A percentile compares a stretch with the other conserved stretches of the same genome.
Evolutionary conservation across 2,113 vertebrate genomes (phyloP).

Genomic region (Dipodomys spectabilis): DNA sequence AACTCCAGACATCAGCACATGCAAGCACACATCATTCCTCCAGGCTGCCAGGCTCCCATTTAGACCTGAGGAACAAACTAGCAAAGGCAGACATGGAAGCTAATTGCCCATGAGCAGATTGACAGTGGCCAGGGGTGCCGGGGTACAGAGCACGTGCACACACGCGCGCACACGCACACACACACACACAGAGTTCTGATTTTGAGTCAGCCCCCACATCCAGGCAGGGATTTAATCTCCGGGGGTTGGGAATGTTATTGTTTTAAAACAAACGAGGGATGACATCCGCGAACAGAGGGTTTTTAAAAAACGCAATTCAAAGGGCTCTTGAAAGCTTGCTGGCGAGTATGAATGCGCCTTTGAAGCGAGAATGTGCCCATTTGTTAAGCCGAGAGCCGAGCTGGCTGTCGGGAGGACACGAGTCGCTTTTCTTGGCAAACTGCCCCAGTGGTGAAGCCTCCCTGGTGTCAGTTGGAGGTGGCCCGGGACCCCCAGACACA

Average conservation of each 20-base stretch:
- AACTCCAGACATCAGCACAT: neutral
- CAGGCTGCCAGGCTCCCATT: constrained; percentile 45
- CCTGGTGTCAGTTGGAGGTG: neutral
- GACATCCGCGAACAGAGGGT: constrained; percentile 64
- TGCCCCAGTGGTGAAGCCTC: neutral
- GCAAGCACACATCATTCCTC: neutral
- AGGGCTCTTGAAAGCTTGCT: constrained; percentile 86
- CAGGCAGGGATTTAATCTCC: constrained; percentile 59
- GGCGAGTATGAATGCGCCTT: constrained; percentile 87
- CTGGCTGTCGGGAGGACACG: constrained; percentile 72
- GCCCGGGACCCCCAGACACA: neutral
- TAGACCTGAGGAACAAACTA: constrained; percentile 54
- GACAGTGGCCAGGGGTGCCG: neutral
- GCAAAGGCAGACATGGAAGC: constrained; percentile 37
- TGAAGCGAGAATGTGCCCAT: constrained; percentile 86
- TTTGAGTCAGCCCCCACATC: constrained; percentile 57
- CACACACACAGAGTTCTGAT: neutral
- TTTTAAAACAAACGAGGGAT: constrained; percentile 80
- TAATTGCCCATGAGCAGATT: constrained; percentile 25
- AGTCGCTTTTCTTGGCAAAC: constrained; percentile 80
- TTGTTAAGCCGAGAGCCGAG: constrained; percentile 86
- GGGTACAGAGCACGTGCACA: neutral
- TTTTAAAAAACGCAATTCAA: constrained; percentile 81
- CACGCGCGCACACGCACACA: neutral
- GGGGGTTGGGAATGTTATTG: constrained; percentile 71